A percentile compares a stretch with the other conserved stretches of the same genome.
Evolutionary conservation across 2,888 invertebrate species (phyloP).

Genomic region (Hypselothyrea guttata): DNA sequence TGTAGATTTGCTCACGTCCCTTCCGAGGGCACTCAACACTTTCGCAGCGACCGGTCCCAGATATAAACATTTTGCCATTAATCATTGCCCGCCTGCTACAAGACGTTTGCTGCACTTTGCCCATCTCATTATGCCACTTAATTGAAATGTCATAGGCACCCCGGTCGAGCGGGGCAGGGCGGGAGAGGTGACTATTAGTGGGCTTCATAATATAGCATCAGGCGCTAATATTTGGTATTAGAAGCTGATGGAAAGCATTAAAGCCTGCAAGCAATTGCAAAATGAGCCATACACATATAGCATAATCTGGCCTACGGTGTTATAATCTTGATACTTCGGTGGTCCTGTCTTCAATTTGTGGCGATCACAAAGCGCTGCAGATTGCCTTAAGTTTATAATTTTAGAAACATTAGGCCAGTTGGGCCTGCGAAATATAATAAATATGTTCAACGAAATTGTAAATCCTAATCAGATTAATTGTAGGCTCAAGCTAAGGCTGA

Average conservation of each 20-base stretch:
- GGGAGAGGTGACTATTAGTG: conserved; percentile 1
- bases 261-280: not conserved
- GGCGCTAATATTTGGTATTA: conserved; percentile 1
- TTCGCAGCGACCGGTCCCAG: conserved; percentile 54
- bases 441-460: too few species aligned
- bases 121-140: conserved; percentile 65
- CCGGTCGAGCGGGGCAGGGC: not conserved
- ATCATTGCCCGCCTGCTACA: conserved; percentile 59
- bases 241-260: not conserved
- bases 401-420: too few species aligned
- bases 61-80: conserved; percentile 71
- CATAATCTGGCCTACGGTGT: too few species aligned
- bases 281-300: not conserved
- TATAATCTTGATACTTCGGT: too few species aligned
- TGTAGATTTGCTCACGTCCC: not conserved
- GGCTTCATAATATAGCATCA: conserved; percentile 10
- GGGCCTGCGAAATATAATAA: too few species aligned
- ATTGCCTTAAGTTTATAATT: too few species aligned
- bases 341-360: too few species aligned
- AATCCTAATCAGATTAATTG: too few species aligned
- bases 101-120: conserved; percentile 45
- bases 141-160: conserved; percentile 69
- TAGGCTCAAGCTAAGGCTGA: too few species aligned
- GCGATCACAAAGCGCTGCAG: too few species aligned
- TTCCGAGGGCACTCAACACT: conserved; percentile 63